Conservation (phyloP, 2,797 vertebrate species). For the Melanogrammus aeglefinus region DNA sequence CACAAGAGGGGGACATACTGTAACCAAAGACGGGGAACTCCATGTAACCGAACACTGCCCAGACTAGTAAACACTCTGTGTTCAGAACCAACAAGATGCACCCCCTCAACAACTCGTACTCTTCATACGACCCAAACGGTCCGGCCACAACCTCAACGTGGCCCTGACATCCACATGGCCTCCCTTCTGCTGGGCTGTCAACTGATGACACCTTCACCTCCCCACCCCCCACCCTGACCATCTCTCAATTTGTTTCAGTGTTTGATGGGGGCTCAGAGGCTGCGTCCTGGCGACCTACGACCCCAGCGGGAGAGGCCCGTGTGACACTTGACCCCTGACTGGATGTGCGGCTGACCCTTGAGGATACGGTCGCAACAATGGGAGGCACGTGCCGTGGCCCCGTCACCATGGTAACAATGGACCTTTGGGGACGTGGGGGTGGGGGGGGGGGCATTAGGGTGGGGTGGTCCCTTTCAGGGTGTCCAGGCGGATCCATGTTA, state of each 20-base stretch:
- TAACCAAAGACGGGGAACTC: constrained; percentile 30
- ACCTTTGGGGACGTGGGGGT: constrained; percentile 67
- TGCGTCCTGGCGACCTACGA: constrained; percentile 70
- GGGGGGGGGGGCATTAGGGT: constrained; percentile 11
- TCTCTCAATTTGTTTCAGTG: constrained; percentile 82
- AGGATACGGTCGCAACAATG: constrained; percentile 84
- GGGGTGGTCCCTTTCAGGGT: constrained; percentile 44
- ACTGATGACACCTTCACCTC: not conserved
- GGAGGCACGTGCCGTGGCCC: constrained; percentile 84
- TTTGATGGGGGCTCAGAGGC: constrained; percentile 79
- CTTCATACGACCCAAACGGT: not conserved
- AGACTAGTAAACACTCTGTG: too few species aligned
- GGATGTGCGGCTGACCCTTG: constrained; percentile 78
- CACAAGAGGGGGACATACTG: constrained; percentile 69
- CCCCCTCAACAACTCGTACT: not conserved
- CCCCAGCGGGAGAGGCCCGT: constrained; percentile 68
- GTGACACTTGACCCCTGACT: constrained; percentile 66
- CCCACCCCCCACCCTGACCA: constrained; percentile 55
- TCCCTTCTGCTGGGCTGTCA: constrained; percentile 19
- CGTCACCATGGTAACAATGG: constrained; percentile 83
- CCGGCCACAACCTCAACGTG: not conserved
- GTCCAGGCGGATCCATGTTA: constrained; percentile 67
- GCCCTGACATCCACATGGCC: not conserved
- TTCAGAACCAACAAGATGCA: not conserved
- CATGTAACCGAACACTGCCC: constrained; percentile 19